Conservation (phyloP, 2,113 vertebrate genomes). For the Porphyrio hochstetteri region DNA sequence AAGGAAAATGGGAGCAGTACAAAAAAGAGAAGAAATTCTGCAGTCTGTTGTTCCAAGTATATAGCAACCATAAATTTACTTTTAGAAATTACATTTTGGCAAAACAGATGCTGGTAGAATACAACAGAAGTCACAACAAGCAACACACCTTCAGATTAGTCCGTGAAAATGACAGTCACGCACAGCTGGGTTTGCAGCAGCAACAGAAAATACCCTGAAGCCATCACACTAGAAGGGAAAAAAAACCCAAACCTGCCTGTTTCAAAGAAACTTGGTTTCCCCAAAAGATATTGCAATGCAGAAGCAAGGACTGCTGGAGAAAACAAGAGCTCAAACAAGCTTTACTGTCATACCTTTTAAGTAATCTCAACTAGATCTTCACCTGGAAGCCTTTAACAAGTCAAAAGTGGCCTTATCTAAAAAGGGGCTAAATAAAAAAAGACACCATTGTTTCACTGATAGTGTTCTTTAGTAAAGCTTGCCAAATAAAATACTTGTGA, state of each 20-base stretch:
- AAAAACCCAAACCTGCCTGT: neutral
- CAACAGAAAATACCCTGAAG: neutral
- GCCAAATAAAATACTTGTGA: neutral
- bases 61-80: neutral
- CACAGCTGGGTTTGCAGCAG: neutral
- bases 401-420: neutral
- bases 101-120: neutral
- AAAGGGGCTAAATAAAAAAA: neutral
- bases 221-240: neutral
- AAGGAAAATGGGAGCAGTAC: neutral
- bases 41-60: neutral
- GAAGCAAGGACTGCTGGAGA: neutral
- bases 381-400: neutral
- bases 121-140: neutral
- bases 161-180: neutral
- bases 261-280: neutral
- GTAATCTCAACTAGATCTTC: neutral
- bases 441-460: neutral
- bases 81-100: neutral
- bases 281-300: neutral
- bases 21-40: neutral
- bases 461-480: neutral
- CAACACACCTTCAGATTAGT: neutral
- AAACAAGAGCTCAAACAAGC: neutral
- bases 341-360: neutral